A percentile compares a stretch with the other conserved stretches of the same genome.
Conservation (phyloP, 2,888 invertebrate species). For the Adelognathus sp. region DNA sequence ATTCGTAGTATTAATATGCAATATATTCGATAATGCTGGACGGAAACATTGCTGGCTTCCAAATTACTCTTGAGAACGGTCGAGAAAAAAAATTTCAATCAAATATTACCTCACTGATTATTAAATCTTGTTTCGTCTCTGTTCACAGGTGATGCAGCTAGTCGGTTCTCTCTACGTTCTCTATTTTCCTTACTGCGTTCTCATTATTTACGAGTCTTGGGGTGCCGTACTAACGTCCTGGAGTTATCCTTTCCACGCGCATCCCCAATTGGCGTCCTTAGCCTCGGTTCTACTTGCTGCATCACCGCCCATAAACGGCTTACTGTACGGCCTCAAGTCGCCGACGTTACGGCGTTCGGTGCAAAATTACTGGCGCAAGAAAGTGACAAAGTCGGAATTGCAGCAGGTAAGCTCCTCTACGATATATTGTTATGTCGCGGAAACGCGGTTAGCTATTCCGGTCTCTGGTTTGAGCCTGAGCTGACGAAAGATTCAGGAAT, state of each 20-base stretch:
- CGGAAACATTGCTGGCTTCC: too few relatives aligned
- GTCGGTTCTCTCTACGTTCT: constrained; percentile 88
- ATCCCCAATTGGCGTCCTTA: constrained; percentile 83
- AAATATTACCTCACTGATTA: too few relatives aligned
- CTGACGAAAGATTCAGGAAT: too few relatives aligned
- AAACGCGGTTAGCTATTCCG: too few relatives aligned
- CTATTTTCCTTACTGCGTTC: constrained; percentile 89
- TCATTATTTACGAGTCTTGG: constrained; percentile 86
- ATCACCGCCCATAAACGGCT: constrained; percentile 89
- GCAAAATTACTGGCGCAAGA: constrained; percentile 89
- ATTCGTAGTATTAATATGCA: too few relatives aligned
- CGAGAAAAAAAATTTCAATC: too few relatives aligned
- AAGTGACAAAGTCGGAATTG: constrained; percentile 90
- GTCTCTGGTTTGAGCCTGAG: too few relatives aligned
- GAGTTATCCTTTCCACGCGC: constrained; percentile 69
- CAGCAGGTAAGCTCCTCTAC: constrained; percentile 82
- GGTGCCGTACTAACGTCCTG: constrained; percentile 68
- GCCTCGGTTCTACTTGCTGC: constrained; percentile 87
- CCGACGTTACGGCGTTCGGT: constrained; percentile 88
- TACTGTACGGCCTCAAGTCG: constrained; percentile 90
- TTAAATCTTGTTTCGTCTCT: neutral
- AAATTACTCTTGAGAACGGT: too few relatives aligned
- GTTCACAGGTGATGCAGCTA: constrained; percentile 85
- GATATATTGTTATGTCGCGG: neutral
- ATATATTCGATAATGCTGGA: too few relatives aligned